Evolutionary conservation across 2,888 invertebrate genomes (phyloP).

Genomic region (Zaprionus bogoriensis): DNA sequence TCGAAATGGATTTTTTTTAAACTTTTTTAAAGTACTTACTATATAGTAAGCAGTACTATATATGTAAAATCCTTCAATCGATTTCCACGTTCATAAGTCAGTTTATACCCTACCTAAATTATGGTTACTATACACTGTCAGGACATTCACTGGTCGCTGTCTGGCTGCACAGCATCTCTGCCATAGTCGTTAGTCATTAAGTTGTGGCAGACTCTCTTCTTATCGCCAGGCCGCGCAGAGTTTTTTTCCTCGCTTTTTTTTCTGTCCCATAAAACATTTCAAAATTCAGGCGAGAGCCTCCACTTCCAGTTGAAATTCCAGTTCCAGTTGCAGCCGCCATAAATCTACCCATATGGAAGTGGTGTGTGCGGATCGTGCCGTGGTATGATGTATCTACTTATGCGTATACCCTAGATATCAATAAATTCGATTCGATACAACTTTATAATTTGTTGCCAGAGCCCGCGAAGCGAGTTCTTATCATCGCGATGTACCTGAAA

Average conservation of each 20-base stretch:
- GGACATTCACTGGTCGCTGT: slow-evolving; percentile 26
- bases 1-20: too few relatives aligned
- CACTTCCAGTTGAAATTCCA: slow-evolving; percentile 17
- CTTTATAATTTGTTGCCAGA: background rate
- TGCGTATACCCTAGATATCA: slow-evolving; percentile 4
- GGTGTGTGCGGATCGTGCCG: slow-evolving; percentile 1
- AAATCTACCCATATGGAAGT: slow-evolving; percentile 20
- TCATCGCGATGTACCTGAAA: slow-evolving; percentile 4
- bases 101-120: too few relatives aligned
- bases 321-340: slow-evolving; percentile 20
- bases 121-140: too few relatives aligned
- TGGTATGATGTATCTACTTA: background rate
- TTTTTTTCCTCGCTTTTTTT: slow-evolving; percentile 21
- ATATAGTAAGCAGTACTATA: too few relatives aligned
- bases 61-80: too few relatives aligned
- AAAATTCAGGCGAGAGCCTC: slow-evolving; percentile 15
- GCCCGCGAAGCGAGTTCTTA: background rate
- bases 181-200: slow-evolving; percentile 52
- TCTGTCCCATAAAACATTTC: slow-evolving; percentile 49
- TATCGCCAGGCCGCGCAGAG: slow-evolving; percentile 34
- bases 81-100: too few relatives aligned
- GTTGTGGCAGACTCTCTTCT: slow-evolving; percentile 37
- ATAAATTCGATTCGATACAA: slow-evolving; percentile 1
- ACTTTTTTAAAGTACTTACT: too few relatives aligned
- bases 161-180: background rate